Evolutionary conservation across 2,797 vertebrate genomes (phyloP).

Genomic region (Phoebastria nigripes): DNA sequence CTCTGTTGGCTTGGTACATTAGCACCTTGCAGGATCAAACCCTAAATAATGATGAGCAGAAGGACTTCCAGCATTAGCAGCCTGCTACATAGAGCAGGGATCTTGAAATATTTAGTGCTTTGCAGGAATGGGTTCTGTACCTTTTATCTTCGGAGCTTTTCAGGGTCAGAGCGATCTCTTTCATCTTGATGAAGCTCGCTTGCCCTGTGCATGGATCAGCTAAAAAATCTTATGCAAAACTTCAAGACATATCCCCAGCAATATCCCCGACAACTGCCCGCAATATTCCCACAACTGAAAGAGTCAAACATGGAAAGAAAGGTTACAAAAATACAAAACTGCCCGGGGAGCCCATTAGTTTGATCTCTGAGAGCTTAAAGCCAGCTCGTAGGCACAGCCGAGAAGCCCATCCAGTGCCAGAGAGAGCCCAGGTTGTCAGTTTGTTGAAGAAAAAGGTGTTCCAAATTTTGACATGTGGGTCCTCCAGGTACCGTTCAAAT

Average conservation of each 20-base stretch:
- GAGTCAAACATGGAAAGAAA: neutral
- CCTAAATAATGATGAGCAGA: neutral
- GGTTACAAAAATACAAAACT: neutral
- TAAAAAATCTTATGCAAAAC: neutral
- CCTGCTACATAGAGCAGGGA: neutral
- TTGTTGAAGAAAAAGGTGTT: neutral
- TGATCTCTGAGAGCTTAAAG: neutral
- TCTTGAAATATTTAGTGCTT: neutral
- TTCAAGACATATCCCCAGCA: neutral
- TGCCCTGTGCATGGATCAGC: neutral
- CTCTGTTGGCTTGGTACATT: neutral
- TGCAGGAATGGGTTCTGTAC: neutral
- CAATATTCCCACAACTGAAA: neutral
- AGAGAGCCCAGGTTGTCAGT: neutral
- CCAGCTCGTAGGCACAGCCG: neutral
- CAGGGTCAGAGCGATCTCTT: neutral
- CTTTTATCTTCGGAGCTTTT: neutral
- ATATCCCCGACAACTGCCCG: neutral
- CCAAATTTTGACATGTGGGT: neutral
- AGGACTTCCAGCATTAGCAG: neutral
- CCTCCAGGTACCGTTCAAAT: neutral
- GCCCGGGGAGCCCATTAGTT: neutral
- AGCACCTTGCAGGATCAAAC: neutral
- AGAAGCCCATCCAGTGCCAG: neutral
- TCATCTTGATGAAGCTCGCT: neutral